Percentiles rank a stretch among this genome's conserved stretches.
These are phyloP conservation scores for Silurus lanzhouensis DNA, from an alignment of 2,797 vertebrate genomes.

Conservation along the genomic window DNA sequence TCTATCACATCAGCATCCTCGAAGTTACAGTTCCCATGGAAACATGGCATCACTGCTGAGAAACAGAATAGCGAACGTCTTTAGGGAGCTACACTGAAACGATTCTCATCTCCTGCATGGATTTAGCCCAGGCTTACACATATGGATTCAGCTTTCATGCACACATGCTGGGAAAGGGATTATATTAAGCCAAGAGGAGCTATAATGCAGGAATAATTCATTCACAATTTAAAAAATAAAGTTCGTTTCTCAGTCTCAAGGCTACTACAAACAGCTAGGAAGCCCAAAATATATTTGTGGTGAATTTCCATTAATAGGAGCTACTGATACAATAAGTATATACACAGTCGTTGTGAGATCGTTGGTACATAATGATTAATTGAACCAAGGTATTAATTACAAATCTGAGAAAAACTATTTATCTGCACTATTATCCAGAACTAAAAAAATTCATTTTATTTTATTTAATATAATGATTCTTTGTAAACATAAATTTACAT, in stretches of 20 bases:
- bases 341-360: neutral
- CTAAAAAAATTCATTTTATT: too few relatives aligned
- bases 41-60: conserved; percentile 30
- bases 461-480: neutral
- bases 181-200: conserved; percentile 26
- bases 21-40: conserved; percentile 25
- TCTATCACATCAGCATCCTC: neutral
- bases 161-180: conserved; percentile 20
- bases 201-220: neutral
- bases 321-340: neutral
- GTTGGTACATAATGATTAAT: neutral
- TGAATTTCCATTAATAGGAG: neutral
- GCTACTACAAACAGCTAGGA: neutral
- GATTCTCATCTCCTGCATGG: conserved; percentile 1
- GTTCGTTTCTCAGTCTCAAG: conserved; percentile 6
- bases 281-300: neutral
- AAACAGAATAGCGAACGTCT: neutral
- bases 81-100: conserved; percentile 4
- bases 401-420: neutral
- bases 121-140: neutral
- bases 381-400: neutral
- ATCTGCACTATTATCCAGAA: neutral
- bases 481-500: neutral
- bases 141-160: conserved; percentile 8
- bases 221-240: neutral